Conservation (phyloP, 2,113 vertebrate species). For the Campylorhamphus procurvoides region DNA sequence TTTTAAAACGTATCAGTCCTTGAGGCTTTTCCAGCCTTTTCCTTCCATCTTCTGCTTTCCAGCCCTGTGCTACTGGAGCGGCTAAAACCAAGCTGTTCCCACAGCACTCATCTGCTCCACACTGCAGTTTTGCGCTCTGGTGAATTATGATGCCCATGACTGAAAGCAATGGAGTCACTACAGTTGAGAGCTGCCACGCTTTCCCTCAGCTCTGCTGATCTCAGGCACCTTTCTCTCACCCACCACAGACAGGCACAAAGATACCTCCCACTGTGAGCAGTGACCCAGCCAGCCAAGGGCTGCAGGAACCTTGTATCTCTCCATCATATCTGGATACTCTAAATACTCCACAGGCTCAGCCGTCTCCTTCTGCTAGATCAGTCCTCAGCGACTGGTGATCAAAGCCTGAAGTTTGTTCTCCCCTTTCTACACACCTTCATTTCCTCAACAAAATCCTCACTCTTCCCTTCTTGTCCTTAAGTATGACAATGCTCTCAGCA, state of each 20-base stretch:
- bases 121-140: neutral
- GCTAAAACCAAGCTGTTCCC: constrained; percentile 43
- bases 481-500: neutral
- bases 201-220: neutral
- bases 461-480: neutral
- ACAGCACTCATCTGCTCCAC: neutral
- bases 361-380: neutral
- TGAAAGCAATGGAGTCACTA: neutral
- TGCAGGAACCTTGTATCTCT: neutral
- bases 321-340: neutral
- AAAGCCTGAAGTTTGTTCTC: neutral
- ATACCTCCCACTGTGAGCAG: neutral
- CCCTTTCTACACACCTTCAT: neutral
- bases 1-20: neutral
- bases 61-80: neutral
- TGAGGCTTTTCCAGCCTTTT: neutral
- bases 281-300: neutral
- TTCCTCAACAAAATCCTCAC: neutral
- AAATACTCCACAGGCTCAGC: rapidly evolving
- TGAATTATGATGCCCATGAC: neutral
- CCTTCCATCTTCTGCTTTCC: neutral
- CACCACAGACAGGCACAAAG: neutral
- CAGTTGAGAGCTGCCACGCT: neutral
- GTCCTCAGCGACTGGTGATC: neutral
- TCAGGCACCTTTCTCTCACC: neutral